Conservation (phyloP, 2,888 invertebrate species). For the Sylvicola cinctus region DNA sequence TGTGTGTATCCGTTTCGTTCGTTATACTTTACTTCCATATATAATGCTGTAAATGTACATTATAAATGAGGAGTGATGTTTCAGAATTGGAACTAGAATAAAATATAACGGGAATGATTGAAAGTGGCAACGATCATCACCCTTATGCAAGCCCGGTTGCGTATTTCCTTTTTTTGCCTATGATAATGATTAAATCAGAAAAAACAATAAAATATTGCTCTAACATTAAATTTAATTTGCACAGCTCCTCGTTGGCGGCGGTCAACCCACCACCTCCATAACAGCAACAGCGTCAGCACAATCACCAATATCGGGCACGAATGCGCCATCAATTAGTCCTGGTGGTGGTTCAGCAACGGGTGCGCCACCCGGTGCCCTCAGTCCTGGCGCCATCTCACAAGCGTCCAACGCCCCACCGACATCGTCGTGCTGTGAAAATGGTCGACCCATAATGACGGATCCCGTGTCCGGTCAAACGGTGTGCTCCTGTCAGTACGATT, state of each 20-base stretch:
- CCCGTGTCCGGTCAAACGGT: conserved; percentile 84
- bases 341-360: conserved; percentile 31
- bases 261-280: conserved; percentile 36
- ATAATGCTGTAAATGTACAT: no score
- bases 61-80: no score
- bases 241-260: conserved; percentile 37
- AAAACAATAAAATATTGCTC: no score
- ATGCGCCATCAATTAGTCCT: conserved; percentile 47
- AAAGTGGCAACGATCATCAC: no score
- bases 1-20: no score
- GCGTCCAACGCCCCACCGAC: conserved; percentile 22
- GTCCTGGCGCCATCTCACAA: conserved; percentile 24
- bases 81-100: no score
- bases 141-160: no score
- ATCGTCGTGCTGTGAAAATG: conserved; percentile 65
- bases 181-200: no score
- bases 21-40: no score
- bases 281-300: conserved; percentile 52
- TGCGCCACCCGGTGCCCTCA: conserved; percentile 17
- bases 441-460: conserved; percentile 78
- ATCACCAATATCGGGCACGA: conserved; percentile 57
- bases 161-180: no score
- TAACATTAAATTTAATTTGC: conserved; percentile 3
- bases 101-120: no score
- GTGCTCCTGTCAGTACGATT: conserved; percentile 87